A percentile compares a stretch with the other conserved stretches of the same genome.
Evolutionary conservation across 2,888 invertebrate species (phyloP).

Genomic region (Stenolophus ochropezus): DNA sequence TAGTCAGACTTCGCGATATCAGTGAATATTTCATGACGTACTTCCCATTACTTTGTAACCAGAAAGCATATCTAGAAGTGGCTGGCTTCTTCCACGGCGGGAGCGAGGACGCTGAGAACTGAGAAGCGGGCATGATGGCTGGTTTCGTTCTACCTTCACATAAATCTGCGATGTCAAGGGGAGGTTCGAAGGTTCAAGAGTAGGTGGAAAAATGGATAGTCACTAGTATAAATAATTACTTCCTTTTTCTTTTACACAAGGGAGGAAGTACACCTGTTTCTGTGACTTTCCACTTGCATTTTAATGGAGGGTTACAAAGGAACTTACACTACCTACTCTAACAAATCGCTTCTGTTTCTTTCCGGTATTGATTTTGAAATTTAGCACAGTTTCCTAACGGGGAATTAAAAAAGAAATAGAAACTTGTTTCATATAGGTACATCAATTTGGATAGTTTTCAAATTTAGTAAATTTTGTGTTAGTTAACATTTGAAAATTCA

Average conservation of each 20-base stretch:
- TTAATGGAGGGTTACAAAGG: not conserved
- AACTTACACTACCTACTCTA: not conserved
- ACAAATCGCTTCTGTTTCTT: not conserved
- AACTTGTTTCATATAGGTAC: no score
- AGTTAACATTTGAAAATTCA: no score
- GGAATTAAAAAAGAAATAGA: no score
- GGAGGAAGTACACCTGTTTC: not conserved
- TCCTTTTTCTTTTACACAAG: not conserved
- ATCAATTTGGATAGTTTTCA: no score
- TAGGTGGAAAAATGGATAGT: not conserved
- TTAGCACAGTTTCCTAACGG: not conserved
- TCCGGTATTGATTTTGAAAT: not conserved
- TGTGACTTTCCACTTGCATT: not conserved
- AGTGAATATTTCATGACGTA: slow-evolving; percentile 35
- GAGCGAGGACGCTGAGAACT: not conserved
- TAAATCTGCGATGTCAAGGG: slow-evolving; percentile 1
- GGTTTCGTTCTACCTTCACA: slow-evolving; percentile 12
- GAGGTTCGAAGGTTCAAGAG: not conserved
- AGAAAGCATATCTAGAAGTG: slow-evolving; percentile 10
- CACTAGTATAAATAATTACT: not conserved
- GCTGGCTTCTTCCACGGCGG: not conserved
- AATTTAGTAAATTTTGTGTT: no score
- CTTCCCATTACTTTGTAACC: slow-evolving; percentile 14
- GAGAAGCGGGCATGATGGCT: not conserved
- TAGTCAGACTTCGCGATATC: slow-evolving; percentile 27